Conservation (phyloP, 1,140 invertebrate species). For the Nautilus pompilius region DNA sequence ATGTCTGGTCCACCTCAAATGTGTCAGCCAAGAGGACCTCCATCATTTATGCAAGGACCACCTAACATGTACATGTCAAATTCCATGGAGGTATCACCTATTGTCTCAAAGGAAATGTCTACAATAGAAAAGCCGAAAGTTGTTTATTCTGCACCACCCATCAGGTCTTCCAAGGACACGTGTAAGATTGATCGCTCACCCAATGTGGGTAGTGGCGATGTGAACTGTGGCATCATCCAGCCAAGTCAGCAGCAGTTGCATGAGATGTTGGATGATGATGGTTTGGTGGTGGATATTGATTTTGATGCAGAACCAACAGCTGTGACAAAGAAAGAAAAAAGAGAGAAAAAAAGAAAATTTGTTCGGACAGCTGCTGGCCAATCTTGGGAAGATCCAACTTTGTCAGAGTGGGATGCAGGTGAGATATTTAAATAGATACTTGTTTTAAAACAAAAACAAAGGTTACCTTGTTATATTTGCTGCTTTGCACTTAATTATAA, state of each 20-base stretch:
- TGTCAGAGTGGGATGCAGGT: conserved; percentile 89
- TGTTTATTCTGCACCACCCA: conserved; percentile 42
- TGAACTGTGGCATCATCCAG: too few species aligned
- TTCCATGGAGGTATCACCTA: background rate
- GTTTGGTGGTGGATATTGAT: background rate
- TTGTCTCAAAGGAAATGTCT: background rate
- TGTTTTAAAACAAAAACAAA: too few species aligned
- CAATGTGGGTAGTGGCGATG: too few species aligned
- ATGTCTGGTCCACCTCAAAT: background rate
- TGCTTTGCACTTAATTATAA: too few species aligned
- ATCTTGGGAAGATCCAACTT: conserved; percentile 88
- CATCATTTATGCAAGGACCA: conserved; percentile 7
- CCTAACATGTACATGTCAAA: background rate
- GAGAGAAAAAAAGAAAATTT: conserved; percentile 72
- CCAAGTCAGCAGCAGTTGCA: background rate
- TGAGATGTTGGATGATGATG: conserved; percentile 8
- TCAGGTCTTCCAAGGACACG: conserved; percentile 8
- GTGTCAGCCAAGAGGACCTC: conserved; percentile 1
- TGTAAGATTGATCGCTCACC: background rate
- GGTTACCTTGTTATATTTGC: too few species aligned
- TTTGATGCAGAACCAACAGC: conserved; percentile 5
- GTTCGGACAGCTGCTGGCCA: conserved; percentile 87
- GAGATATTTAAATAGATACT: too few species aligned
- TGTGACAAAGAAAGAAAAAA: conserved; percentile 52
- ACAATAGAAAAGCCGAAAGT: conserved; percentile 44